Conservation (phyloP, 2,113 vertebrate species). For the Danionella cerebrum region DNA sequence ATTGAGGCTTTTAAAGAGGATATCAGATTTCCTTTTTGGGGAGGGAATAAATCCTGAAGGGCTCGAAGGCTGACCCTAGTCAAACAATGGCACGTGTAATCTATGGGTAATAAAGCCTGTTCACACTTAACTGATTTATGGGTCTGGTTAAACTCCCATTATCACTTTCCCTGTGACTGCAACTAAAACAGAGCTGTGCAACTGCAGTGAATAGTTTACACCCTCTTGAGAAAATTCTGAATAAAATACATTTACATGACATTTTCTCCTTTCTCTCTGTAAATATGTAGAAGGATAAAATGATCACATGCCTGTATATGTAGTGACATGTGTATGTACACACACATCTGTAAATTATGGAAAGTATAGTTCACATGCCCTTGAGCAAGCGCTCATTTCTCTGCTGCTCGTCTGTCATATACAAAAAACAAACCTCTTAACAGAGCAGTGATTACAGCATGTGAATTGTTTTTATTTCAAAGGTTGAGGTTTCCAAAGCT, state of each 20-base stretch:
- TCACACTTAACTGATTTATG: slow-evolving; percentile 69
- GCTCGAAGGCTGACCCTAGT: slow-evolving; percentile 28
- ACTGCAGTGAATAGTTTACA: too few relatives aligned
- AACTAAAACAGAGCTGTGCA: not conserved
- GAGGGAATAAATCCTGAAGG: slow-evolving; percentile 9
- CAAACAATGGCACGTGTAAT: slow-evolving; percentile 52
- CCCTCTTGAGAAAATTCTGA: too few relatives aligned
- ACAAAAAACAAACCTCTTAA: slow-evolving; percentile 8
- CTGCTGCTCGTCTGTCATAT: not conserved
- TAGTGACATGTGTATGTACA: not conserved
- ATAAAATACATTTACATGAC: too few relatives aligned
- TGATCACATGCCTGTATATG: not conserved
- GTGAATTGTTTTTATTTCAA: slow-evolving; percentile 16
- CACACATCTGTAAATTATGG: slow-evolving; percentile 1
- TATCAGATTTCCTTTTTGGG: not conserved
- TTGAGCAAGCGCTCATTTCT: not conserved
- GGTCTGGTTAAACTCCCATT: slow-evolving; percentile 74
- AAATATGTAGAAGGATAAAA: not conserved
- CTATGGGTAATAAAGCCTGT: slow-evolving; percentile 45
- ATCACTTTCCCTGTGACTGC: slow-evolving; percentile 55
- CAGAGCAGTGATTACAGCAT: slow-evolving; percentile 10
- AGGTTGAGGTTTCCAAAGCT: not conserved
- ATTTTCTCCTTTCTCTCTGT: not conserved
- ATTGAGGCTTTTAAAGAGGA: not conserved
- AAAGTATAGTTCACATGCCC: not conserved